These are phyloP conservation scores for Laothoe populi DNA, from an alignment of 2,888 invertebrate genomes.

Conservation along the genomic window DNA sequence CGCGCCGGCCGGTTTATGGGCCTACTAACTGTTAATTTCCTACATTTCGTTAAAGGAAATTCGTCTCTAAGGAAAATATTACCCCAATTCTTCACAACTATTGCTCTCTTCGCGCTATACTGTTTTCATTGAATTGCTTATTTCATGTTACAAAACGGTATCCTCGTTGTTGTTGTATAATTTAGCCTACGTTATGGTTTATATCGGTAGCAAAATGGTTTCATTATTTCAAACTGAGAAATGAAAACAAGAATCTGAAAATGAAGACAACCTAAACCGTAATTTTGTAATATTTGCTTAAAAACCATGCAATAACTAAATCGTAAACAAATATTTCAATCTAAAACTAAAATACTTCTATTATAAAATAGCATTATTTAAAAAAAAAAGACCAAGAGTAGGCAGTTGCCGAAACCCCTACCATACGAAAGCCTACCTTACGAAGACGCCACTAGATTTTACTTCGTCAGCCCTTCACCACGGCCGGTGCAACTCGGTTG, in stretches of 20 bases:
- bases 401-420: no score
- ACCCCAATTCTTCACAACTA: constrained; percentile 30
- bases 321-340: no score
- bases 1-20: constrained; percentile 75
- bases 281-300: no score
- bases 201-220: neutral
- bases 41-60: constrained; percentile 74
- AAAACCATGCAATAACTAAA: no score
- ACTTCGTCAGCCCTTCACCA: no score
- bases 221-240: neutral
- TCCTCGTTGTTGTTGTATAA: neutral
- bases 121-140: constrained; percentile 26
- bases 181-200: neutral
- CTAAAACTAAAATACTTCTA: no score
- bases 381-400: no score
- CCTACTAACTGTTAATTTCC: constrained; percentile 81
- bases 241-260: neutral
- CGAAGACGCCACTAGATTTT: no score
- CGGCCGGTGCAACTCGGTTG: no score
- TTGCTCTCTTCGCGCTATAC: constrained; percentile 19
- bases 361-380: no score
- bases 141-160: neutral
- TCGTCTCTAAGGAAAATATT: constrained; percentile 74
- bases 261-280: neutral
- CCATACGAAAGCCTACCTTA: no score